A percentile compares a stretch with the other conserved stretches of the same genome.
Evolutionary conservation across 2,113 vertebrate genomes (phyloP).

Genomic region (Pholis gunnellus): DNA sequence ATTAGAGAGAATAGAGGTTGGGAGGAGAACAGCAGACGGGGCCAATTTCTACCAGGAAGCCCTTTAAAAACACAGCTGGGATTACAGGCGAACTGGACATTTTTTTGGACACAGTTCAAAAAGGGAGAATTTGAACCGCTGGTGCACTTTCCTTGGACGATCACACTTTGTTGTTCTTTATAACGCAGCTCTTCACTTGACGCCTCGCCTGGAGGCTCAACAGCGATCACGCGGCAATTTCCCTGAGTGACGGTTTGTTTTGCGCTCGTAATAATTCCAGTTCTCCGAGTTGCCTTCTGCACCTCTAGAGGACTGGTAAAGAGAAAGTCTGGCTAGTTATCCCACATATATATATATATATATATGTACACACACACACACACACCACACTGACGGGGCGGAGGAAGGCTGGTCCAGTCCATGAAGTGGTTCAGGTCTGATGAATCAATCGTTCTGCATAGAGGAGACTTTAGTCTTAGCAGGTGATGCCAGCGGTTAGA

Average conservation of each 20-base stretch:
- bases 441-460: not conserved
- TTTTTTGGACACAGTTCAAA: slow-evolving; percentile 17
- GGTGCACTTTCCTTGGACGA: not conserved
- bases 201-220: not conserved
- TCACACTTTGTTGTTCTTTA: not conserved
- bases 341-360: not conserved
- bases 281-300: not conserved
- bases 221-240: slow-evolving; percentile 1
- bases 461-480: not conserved
- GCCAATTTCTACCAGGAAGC: not conserved
- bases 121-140: not conserved
- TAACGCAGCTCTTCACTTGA: not conserved
- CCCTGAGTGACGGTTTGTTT: slow-evolving; percentile 20
- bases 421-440: not conserved
- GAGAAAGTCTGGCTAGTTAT: not conserved
- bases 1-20: slow-evolving; percentile 1
- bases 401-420: not conserved
- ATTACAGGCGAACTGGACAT: not conserved
- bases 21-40: not conserved
- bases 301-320: not conserved
- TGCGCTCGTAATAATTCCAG: slow-evolving; percentile 11
- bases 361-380: not conserved
- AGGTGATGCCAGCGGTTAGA: not conserved
- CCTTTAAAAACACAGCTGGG: not conserved
- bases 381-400: not conserved